Evolutionary conservation across 2,888 invertebrate genomes (phyloP).

Genomic region (Willowsia nigromaculata): DNA sequence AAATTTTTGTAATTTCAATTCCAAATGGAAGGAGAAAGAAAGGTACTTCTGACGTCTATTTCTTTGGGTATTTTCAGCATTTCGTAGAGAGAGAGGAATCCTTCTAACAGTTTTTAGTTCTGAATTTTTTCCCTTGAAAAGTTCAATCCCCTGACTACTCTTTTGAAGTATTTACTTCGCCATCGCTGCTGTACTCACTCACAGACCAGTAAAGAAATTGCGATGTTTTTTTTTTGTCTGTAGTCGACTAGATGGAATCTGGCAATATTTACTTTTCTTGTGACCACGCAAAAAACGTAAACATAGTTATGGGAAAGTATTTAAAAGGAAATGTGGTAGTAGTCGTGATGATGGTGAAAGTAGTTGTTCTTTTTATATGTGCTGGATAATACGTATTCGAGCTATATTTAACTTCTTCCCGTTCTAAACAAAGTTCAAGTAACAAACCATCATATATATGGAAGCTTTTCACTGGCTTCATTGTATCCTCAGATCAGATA

Average conservation of each 20-base stretch:
- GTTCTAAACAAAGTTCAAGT: not conserved
- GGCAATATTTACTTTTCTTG: not conserved
- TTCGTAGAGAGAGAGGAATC: too few relatives aligned
- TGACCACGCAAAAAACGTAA: not conserved
- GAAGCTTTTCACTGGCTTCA: not conserved
- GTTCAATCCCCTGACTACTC: not conserved
- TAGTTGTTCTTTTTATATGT: not conserved
- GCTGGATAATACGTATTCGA: not conserved
- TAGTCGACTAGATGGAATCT: not conserved
- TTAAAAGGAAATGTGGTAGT: constrained; percentile 1
- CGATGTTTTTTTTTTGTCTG: not conserved
- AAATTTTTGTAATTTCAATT: constrained; percentile 76
- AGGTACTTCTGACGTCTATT: not conserved
- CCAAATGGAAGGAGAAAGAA: constrained; percentile 71
- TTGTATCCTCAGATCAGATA: not conserved
- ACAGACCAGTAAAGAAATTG: not conserved
- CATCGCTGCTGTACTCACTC: not conserved
- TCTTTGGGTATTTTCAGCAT: constrained; percentile 74
- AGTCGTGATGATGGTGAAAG: not conserved
- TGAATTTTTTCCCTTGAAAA: not conserved
- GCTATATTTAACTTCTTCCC: not conserved
- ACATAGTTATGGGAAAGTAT: constrained; percentile 17
- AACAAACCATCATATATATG: not conserved
- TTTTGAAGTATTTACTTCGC: constrained; percentile 2
- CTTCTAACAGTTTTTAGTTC: too few relatives aligned